Conservation (phyloP, 2,113 vertebrate genomes). For the Pseudopipra pipra region DNA sequence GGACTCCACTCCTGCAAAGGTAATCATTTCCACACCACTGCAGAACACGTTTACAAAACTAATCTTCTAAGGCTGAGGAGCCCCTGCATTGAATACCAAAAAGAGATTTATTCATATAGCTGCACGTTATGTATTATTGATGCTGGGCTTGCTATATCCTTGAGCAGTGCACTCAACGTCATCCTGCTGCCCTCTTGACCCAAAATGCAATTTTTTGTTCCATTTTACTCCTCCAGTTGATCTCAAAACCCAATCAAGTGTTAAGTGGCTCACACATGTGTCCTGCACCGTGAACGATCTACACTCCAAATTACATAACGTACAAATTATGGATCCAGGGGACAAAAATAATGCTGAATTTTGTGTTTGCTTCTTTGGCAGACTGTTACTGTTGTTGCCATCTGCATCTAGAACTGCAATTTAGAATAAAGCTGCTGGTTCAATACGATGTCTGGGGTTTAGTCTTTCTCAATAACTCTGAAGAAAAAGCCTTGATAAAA, state of each 20-base stretch:
- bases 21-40: background rate
- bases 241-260: background rate
- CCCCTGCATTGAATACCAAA: background rate
- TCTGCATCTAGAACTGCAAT: background rate
- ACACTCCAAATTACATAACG: background rate
- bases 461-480: background rate
- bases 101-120: background rate
- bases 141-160: background rate
- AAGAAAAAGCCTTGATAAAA: background rate
- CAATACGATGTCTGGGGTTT: background rate
- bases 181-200: background rate
- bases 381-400: background rate
- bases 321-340: background rate
- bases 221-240: background rate
- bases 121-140: background rate
- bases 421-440: background rate
- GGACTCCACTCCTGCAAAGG: background rate
- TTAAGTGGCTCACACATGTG: background rate
- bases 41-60: conserved; percentile 4
- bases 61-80: conserved; percentile 10
- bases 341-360: background rate
- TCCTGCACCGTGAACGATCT: background rate
- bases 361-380: background rate
- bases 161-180: background rate
- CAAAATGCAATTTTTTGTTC: background rate